A percentile compares a stretch with the other conserved stretches of the same genome.
These are phyloP conservation scores for Polietes domitor DNA, from an alignment of 2,888 invertebrate genomes.

Conservation along the genomic window DNA sequence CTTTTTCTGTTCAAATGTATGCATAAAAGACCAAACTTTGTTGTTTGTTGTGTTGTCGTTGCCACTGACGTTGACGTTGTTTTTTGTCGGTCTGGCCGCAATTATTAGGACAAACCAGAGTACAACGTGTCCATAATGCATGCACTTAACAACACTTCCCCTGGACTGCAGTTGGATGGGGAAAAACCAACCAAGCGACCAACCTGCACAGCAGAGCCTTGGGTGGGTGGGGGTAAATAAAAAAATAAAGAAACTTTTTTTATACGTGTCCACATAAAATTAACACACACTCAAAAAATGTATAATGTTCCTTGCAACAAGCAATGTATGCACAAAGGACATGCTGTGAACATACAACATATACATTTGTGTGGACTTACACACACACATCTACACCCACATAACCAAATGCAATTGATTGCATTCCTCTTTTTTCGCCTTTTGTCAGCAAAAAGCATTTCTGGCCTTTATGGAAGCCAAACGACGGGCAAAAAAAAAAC, in stretches of 20 bases:
- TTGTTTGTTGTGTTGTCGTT: too few relatives aligned
- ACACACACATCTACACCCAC: slow-evolving; percentile 13
- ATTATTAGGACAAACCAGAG: slow-evolving; percentile 71
- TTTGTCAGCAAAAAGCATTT: slow-evolving; percentile 5
- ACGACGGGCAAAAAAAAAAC: slow-evolving; percentile 52
- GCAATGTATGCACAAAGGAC: slow-evolving; percentile 68
- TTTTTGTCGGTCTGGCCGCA: slow-evolving; percentile 66
- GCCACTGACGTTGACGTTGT: slow-evolving; percentile 27
- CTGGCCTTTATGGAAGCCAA: slow-evolving; percentile 50
- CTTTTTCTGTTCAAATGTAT: neutral
- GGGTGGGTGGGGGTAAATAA: slow-evolving; percentile 1
- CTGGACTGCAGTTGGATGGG: slow-evolving; percentile 26
- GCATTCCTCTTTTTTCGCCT: neutral
- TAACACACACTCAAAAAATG: slow-evolving; percentile 69
- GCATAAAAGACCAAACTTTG: slow-evolving; percentile 14
- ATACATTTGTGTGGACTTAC: slow-evolving; percentile 13
- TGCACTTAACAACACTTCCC: slow-evolving; percentile 66
- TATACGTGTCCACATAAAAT: slow-evolving; percentile 68
- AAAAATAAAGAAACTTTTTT: slow-evolving; percentile 40
- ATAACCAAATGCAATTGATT: slow-evolving; percentile 55
- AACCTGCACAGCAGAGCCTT: too few relatives aligned
- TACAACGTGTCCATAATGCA: slow-evolving; percentile 66
- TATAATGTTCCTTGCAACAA: slow-evolving; percentile 67
- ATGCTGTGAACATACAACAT: slow-evolving; percentile 57
- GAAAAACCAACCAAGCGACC: neutral